A percentile compares a stretch with the other conserved stretches of the same genome.
Conservation (phyloP, 2,797 vertebrate genomes). For the Sebastes kiyomatsui region DNA sequence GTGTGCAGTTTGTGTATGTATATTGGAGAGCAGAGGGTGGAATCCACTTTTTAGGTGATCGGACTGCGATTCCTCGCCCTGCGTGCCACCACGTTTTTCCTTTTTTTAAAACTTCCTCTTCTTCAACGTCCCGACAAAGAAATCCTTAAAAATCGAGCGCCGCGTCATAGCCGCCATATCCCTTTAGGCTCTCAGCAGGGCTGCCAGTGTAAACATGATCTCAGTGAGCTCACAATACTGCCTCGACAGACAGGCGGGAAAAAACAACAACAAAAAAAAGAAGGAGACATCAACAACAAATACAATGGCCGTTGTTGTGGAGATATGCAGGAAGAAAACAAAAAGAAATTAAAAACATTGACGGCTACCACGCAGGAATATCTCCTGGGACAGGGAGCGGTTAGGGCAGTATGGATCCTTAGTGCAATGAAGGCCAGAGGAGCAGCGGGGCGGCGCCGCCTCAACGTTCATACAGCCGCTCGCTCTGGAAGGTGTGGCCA, state of each 20-base stretch:
- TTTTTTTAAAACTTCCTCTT: conserved; percentile 10
- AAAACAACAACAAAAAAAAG: background rate
- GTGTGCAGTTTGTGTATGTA: conserved; percentile 30
- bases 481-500: conserved; percentile 60
- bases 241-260: conserved; percentile 37
- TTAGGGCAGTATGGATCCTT: conserved; percentile 80
- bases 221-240: conserved; percentile 68
- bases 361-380: conserved; percentile 61
- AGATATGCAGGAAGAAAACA: conserved; percentile 52
- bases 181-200: conserved; percentile 54
- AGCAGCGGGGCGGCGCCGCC: conserved; percentile 43
- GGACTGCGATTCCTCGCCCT: conserved; percentile 24
- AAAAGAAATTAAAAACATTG: conserved; percentile 28
- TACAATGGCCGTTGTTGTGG: conserved; percentile 52
- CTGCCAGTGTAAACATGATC: conserved; percentile 79
- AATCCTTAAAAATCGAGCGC: conserved; percentile 24
- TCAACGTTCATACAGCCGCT: conserved; percentile 38
- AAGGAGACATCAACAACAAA: conserved; percentile 41
- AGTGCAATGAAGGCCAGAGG: conserved; percentile 82
- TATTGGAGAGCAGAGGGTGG: conserved; percentile 34
- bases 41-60: conserved; percentile 37
- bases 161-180: conserved; percentile 32
- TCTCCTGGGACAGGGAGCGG: conserved; percentile 61
- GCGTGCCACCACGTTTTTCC: conserved; percentile 13
- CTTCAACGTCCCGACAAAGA: background rate